Evolutionary conservation across 1,140 invertebrate genomes (phyloP).

Genomic region (Colletes gigas): DNA sequence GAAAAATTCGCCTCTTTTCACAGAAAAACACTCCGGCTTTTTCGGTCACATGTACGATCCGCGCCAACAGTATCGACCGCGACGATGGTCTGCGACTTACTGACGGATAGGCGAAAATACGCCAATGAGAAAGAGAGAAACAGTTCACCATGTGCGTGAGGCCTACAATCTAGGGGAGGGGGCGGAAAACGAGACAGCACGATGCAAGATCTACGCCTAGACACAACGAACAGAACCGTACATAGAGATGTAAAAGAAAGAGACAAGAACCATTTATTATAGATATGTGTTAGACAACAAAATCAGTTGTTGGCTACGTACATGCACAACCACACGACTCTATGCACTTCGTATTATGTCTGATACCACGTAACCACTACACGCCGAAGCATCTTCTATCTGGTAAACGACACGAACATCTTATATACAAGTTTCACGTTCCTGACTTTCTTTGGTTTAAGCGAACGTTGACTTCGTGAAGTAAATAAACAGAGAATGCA

Average conservation of each 20-base stretch:
- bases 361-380: neutral
- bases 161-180: too few species aligned
- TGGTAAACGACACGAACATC: neutral
- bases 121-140: slow-evolving; percentile 40
- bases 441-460: neutral
- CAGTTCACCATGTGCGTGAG: slow-evolving; percentile 43
- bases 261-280: too few species aligned
- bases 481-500: neutral
- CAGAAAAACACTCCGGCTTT: slow-evolving; percentile 12
- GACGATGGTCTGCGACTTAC: slow-evolving; percentile 51
- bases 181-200: too few species aligned
- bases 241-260: neutral
- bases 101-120: slow-evolving; percentile 53
- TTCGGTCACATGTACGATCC: slow-evolving; percentile 18
- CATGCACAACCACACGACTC: neutral
- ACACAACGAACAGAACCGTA: neutral
- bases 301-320: neutral
- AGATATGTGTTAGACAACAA: neutral
- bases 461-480: neutral
- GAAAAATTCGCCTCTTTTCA: neutral
- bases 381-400: neutral
- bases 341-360: neutral
- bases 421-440: neutral
- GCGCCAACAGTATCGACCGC: slow-evolving; percentile 28
- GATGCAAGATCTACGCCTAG: neutral